These are phyloP conservation scores for Streblospio benedicti DNA, from an alignment of 1,140 invertebrate genomes.

Conservation along the genomic window DNA sequence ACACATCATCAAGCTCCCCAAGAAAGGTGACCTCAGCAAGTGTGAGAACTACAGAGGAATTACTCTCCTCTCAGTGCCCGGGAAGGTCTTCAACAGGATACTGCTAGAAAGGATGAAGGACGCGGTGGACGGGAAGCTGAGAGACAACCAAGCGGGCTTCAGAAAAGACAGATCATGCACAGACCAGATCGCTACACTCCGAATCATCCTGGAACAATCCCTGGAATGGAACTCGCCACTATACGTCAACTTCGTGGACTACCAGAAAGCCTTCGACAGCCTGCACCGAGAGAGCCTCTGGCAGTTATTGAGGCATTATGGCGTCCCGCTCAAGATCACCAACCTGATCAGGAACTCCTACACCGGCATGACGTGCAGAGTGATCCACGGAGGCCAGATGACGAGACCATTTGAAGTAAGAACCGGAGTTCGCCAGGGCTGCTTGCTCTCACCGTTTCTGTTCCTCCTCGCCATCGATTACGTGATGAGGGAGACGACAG, in stretches of 20 bases:
- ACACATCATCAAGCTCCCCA: constrained; percentile 21
- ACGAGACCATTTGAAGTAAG: constrained; percentile 6
- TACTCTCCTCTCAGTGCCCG: constrained; percentile 21
- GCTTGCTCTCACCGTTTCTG: constrained; percentile 21
- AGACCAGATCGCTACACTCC: background rate
- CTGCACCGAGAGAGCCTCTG: no score
- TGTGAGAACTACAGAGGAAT: constrained; percentile 27
- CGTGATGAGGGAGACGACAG: constrained; percentile 15
- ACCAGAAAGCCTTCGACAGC: no score
- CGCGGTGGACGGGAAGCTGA: background rate
- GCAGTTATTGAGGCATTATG: no score
- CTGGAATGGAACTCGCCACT: no score
- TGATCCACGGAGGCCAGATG: background rate
- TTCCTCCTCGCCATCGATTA: constrained; percentile 21
- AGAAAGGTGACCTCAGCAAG: constrained; percentile 25
- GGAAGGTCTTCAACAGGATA: constrained; percentile 14
- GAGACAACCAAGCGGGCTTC: constrained; percentile 2
- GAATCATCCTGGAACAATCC: background rate
- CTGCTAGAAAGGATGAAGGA: constrained; percentile 4
- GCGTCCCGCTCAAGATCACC: no score
- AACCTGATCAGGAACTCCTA: no score
- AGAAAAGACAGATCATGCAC: constrained; percentile 3
- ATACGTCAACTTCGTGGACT: no score
- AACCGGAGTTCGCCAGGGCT: constrained; percentile 21
- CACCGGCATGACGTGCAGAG: no score